These are phyloP conservation scores for Planococcus citri DNA, from an alignment of 1,140 invertebrate genomes.

Conservation along the genomic window DNA sequence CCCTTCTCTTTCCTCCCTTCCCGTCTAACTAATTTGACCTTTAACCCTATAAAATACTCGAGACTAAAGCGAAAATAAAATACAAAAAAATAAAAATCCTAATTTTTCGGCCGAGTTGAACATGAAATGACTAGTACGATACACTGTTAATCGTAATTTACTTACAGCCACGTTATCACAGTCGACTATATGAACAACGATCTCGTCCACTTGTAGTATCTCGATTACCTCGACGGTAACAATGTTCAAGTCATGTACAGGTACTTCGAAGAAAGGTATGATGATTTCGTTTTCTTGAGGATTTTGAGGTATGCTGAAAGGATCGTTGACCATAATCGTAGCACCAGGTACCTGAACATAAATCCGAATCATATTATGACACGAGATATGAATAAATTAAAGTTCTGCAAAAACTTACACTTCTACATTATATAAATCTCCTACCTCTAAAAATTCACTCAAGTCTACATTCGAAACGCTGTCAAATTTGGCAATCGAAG, in stretches of 20 bases:
- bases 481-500: not conserved
- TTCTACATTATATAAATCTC: no score
- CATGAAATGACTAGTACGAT: no score
- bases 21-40: no score
- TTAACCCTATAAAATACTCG: no score
- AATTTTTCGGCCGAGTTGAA: no score
- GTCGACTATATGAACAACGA: not conserved
- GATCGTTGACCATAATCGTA: not conserved
- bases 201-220: not conserved
- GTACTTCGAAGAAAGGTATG: not conserved
- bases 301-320: not conserved
- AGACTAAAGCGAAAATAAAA: no score
- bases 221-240: not conserved
- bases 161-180: not conserved
- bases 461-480: not conserved
- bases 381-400: no score
- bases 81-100: no score
- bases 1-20: no score
- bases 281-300: not conserved
- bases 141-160: no score
- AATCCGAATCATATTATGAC: no score
- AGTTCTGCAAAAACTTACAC: no score
- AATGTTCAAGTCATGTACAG: not conserved
- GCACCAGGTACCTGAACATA: not conserved
- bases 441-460: not conserved